Evolutionary conservation across 2,113 vertebrate genomes (phyloP).

Genomic region (Neolamprologus cancellatus): DNA sequence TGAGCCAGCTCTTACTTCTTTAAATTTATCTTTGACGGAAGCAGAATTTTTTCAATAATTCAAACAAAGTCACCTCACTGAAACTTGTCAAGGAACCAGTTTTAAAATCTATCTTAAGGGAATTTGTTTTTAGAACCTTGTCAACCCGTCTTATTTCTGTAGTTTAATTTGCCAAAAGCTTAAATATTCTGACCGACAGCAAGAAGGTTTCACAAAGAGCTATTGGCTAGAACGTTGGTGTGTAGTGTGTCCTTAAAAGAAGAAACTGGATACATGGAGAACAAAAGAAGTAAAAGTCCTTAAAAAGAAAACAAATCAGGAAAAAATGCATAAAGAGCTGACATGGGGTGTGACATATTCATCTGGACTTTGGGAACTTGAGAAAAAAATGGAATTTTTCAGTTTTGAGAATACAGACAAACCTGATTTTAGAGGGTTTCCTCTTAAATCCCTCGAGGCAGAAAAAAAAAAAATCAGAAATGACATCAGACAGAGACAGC

Average conservation of each 20-base stretch:
- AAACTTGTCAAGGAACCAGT: neutral
- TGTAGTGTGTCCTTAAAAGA: neutral
- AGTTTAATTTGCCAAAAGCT: neutral
- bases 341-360: accelerated
- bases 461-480: neutral
- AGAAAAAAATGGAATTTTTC: neutral
- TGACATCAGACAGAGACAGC: neutral
- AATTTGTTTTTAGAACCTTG: neutral
- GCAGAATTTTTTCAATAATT: neutral
- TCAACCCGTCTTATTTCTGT: neutral
- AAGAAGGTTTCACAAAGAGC: neutral
- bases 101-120: neutral
- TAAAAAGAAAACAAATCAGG: neutral
- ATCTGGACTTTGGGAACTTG: neutral
- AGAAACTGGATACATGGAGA: neutral
- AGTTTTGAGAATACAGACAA: neutral
- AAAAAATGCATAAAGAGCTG: neutral
- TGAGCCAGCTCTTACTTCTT: neutral
- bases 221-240: neutral
- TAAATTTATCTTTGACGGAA: accelerated
- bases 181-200: neutral
- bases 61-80: neutral
- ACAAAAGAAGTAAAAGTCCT: neutral
- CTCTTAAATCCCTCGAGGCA: neutral
- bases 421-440: neutral